A percentile compares a stretch with the other conserved stretches of the same genome.
Evolutionary conservation across 2,113 vertebrate genomes (phyloP).

Genomic region (Dipodomys stephensi): DNA sequence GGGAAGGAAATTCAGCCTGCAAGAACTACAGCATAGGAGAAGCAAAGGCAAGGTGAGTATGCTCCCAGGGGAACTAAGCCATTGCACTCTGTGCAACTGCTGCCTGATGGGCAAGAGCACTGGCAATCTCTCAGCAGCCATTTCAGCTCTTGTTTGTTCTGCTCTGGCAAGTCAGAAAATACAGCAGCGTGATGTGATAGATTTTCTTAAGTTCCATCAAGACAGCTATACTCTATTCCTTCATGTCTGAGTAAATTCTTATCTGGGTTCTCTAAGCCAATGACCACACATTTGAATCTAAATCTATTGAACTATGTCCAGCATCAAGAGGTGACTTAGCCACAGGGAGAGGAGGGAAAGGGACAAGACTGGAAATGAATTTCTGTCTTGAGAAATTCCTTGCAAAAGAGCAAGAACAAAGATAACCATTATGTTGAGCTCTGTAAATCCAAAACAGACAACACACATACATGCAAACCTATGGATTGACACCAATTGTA

Average conservation of each 20-base stretch:
- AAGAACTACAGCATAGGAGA: neutral
- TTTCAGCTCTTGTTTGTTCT: neutral
- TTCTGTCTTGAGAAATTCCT: neutral
- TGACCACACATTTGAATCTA: neutral
- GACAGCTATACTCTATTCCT: neutral
- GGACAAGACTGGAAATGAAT: neutral
- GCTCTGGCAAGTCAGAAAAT: no score
- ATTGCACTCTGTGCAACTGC: rapidly evolving
- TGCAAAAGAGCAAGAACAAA: neutral
- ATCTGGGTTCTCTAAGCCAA: neutral
- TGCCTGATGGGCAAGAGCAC: neutral
- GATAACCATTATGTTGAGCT: neutral
- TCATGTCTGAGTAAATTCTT: constrained; percentile 16
- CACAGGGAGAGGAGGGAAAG: neutral
- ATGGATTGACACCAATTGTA: no score
- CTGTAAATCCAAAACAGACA: neutral
- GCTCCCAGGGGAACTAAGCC: neutral
- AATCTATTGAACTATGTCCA: neutral
- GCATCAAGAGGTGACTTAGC: neutral
- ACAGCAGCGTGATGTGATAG: no score
- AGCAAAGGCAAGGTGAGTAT: neutral
- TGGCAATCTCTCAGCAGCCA: neutral
- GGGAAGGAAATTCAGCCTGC: neutral
- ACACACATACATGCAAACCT: neutral
- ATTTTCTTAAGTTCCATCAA: neutral